Evolutionary conservation across 2,888 invertebrate genomes (phyloP).

Genomic region (Parasteatoda lunata): DNA sequence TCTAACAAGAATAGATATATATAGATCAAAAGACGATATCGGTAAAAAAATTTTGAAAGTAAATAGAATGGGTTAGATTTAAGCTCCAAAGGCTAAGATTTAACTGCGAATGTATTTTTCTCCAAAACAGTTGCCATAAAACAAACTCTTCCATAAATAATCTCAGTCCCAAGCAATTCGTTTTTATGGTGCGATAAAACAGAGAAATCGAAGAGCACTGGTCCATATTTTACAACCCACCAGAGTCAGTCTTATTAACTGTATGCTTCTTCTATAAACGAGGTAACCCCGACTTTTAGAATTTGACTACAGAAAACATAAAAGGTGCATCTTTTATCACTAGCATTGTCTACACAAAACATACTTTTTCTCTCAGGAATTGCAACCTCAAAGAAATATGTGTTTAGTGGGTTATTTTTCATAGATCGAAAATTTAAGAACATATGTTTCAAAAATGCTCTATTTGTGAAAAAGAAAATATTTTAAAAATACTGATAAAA

Average conservation of each 20-base stretch:
- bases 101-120: conserved; percentile 58
- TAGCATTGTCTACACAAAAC: conserved; percentile 19
- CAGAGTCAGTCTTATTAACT: conserved; percentile 58
- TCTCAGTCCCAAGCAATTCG: conserved; percentile 62
- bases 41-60: not conserved
- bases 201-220: conserved; percentile 57
- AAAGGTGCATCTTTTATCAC: conserved; percentile 41
- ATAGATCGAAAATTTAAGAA: conserved; percentile 1
- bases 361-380: conserved; percentile 30
- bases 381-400: conserved; percentile 42
- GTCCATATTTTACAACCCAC: conserved; percentile 60
- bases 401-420: conserved; percentile 38
- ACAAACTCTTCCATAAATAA: conserved; percentile 64
- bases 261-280: conserved; percentile 50
- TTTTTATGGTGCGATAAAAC: conserved; percentile 65
- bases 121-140: conserved; percentile 61
- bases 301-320: conserved; percentile 60
- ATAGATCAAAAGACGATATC: conserved; percentile 13
- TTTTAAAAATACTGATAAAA: no score
- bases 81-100: conserved; percentile 45
- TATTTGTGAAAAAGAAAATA: no score
- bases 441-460: no score
- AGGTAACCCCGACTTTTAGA: conserved; percentile 52
- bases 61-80: conserved; percentile 39
- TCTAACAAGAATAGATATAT: conserved; percentile 43